phyloP scores from a whole-genome alignment of 2,113 vertebrate species.

The Numida meleagris region DNA sequence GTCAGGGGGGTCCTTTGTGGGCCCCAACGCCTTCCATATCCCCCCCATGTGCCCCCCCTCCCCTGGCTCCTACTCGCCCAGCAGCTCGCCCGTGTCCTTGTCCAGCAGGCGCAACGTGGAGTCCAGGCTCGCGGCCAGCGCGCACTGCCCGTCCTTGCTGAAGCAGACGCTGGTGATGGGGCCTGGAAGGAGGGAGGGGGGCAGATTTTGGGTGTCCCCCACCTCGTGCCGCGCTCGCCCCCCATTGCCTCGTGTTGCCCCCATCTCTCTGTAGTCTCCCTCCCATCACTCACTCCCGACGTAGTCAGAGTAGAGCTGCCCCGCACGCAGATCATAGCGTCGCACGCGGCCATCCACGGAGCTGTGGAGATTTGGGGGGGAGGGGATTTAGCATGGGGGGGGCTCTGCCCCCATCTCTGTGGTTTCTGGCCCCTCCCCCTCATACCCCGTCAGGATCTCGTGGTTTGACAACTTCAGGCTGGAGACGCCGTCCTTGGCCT shows the following conservation, averaged over 20 bases:
- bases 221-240: too few species aligned
- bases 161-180: conserved; percentile 95
- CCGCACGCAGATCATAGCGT: conserved; percentile 90
- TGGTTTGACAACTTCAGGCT: conserved; percentile 87
- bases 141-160: conserved; percentile 90
- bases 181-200: conserved; percentile 64
- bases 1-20: too few species aligned
- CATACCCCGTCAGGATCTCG: conserved; percentile 91
- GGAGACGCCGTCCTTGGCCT: conserved; percentile 90
- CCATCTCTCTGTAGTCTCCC: too few species aligned
- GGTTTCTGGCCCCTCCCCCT: conserved; percentile 21
- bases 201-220: not conserved
- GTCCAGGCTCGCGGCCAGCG: conserved; percentile 87
- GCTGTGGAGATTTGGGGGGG: too few species aligned
- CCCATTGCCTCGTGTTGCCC: accelerated
- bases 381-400: not conserved
- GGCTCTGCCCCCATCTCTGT: not conserved
- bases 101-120: conserved; percentile 89
- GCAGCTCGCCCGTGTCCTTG: conserved; percentile 91
- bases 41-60: conserved; percentile 64
- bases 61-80: conserved; percentile 83
- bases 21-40: too few species aligned
- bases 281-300: conserved; percentile 83
- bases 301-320: conserved; percentile 89
- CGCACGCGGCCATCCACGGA: conserved; percentile 80